phyloP scores from a whole-genome alignment of 2,797 vertebrate genomes.

The Clarias platycephalus region DNA sequence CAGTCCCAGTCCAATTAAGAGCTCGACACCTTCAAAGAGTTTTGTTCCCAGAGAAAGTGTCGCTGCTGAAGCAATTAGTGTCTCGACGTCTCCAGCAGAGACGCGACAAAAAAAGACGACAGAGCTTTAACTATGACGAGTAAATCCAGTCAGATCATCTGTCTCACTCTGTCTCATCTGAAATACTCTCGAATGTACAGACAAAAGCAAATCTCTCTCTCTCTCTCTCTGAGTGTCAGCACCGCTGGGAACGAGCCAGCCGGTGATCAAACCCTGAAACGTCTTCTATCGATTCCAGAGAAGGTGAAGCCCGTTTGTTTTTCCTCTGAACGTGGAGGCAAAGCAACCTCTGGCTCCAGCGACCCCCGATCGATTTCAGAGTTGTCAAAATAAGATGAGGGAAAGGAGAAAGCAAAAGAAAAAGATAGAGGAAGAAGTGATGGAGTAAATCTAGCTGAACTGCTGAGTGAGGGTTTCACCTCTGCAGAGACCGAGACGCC shows the following conservation, averaged over 20 bases:
- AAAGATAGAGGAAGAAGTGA: not conserved
- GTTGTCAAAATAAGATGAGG: constrained; percentile 49
- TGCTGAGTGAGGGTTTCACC: not conserved
- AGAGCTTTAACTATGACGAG: not conserved
- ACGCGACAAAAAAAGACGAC: not conserved
- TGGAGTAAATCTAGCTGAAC: not conserved
- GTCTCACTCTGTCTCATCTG: not conserved
- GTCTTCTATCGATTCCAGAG: constrained; percentile 34
- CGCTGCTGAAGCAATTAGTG: constrained; percentile 9
- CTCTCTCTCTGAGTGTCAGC: not conserved
- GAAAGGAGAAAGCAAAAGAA: not conserved
- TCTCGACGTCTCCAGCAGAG: not conserved
- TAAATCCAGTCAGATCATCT: not conserved
- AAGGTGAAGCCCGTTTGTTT: constrained; percentile 45
- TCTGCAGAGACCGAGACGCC: not conserved
- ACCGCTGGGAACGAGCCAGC: constrained; percentile 1
- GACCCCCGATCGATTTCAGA: constrained; percentile 30
- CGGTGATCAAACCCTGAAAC: constrained; percentile 34
- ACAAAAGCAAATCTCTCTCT: not conserved
- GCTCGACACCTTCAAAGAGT: constrained; percentile 28
- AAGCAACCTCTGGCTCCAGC: constrained; percentile 36
- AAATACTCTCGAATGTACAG: not conserved
- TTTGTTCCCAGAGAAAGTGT: not conserved
- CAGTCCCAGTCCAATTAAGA: constrained; percentile 47
- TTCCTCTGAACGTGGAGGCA: constrained; percentile 29